phyloP scores from a whole-genome alignment of 2,113 vertebrate species.

The Phainopepla nitens region DNA sequence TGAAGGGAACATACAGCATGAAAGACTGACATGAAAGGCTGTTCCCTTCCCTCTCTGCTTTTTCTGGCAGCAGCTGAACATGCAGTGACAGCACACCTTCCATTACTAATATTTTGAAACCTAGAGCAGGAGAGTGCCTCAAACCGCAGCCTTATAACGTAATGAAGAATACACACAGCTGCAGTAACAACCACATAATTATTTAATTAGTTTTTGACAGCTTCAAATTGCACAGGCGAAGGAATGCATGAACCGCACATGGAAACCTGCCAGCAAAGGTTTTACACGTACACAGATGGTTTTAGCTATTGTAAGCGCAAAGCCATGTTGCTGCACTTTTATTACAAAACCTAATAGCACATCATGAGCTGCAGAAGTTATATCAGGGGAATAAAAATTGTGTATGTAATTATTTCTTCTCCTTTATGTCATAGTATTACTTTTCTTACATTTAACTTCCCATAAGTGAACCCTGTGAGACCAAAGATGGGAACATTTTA shows the following conservation, averaged over 20 bases:
- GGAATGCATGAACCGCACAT: constrained; percentile 56
- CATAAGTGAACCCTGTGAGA: not conserved
- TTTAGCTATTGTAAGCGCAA: constrained; percentile 46
- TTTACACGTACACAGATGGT: constrained; percentile 23
- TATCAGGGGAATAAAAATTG: not conserved
- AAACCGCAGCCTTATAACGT: constrained; percentile 47
- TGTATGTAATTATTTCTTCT: not conserved
- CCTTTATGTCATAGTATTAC: not conserved
- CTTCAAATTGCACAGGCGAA: constrained; percentile 60
- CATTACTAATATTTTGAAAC: constrained; percentile 73
- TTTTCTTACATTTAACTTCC: not conserved
- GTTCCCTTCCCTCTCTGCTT: constrained; percentile 58
- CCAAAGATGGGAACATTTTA: not conserved
- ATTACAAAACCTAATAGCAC: constrained; percentile 11
- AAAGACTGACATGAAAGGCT: not conserved
- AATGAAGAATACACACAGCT: constrained; percentile 73
- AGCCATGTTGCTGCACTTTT: constrained; percentile 20
- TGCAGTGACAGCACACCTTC: constrained; percentile 62
- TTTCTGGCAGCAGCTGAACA: constrained; percentile 62
- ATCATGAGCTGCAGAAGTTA: not conserved
- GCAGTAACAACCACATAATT: constrained; percentile 71
- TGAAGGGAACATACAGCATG: not conserved
- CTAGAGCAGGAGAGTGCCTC: constrained; percentile 55
- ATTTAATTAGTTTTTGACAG: constrained; percentile 77
- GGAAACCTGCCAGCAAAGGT: constrained; percentile 54